Evolutionary conservation across 2,888 invertebrate species (phyloP), one percentile per base, ranked within the genome.

Genomic region (Tinea semifulvella): DNA sequence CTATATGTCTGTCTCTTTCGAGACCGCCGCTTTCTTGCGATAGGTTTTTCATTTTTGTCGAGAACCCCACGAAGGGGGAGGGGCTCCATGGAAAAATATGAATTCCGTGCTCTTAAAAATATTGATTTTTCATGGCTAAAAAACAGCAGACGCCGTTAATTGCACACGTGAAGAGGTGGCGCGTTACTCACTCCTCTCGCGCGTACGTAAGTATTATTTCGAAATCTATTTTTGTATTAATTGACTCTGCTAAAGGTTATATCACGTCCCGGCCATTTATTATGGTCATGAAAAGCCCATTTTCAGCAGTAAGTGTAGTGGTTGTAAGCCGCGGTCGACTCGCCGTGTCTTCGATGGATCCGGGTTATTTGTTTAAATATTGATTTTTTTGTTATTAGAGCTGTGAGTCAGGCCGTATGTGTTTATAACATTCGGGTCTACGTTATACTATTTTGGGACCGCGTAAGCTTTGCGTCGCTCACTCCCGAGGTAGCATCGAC

Each of bases 381-480:
- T 71, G 76, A 72, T 75, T 76, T 70, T 69, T 62, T 65, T 65
- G 31, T 58, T 51, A 56, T 53, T 53, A 55, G 57, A 55, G 60
- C 56, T 62, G 64, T 65, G 69, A 66, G 64, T 70, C 68, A 65
- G 61, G 53, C 52, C 55, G 47, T 46, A 54, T 48, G 50, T 79
- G 79, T 79, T 79, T 77, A 77, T 73, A 75, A 72, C 68, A 71
- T 76, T 68, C 74, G 77, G 72, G 75, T 71, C 75, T 74, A 68
- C 62, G 61, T 49, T 61, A 62, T 61, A 72, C 77, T 79, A 79
- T 79, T 79, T 79, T 70, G 65, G 79, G 79, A 77, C 56, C 74
- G 66, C 71, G 75, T 69, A 72, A 61, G 64, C 61, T 64, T 63
- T 61, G 62, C 63, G 63, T 61, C 13, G 31, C 14, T 31, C 31